Conservation (phyloP, 2,797 vertebrate genomes). For the Artibeus jamaicensis region DNA sequence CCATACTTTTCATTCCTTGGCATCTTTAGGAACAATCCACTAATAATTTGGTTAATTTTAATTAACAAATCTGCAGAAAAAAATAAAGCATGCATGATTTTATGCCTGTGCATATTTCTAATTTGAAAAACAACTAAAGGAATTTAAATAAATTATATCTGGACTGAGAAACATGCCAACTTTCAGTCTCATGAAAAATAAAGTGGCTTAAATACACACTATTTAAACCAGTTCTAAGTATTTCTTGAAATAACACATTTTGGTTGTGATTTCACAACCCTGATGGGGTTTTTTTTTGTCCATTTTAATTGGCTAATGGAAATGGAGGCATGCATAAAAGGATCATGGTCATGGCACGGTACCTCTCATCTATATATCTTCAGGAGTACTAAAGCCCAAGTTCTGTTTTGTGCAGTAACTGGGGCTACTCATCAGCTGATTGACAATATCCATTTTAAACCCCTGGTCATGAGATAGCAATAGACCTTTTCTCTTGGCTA, state of each 20-base stretch:
- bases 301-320: constrained; percentile 3
- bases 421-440: background rate
- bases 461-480: background rate
- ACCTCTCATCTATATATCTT: background rate
- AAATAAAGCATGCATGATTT: constrained; percentile 39
- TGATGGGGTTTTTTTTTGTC: background rate
- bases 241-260: constrained; percentile 36
- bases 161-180: constrained; percentile 38
- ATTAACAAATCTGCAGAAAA: constrained; percentile 32
- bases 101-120: constrained; percentile 46
- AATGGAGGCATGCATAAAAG: background rate
- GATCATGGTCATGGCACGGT: background rate
- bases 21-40: background rate
- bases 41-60: constrained; percentile 56
- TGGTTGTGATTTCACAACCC: background rate
- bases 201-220: background rate
- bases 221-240: constrained; percentile 32
- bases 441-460: background rate
- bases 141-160: constrained; percentile 65
- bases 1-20: background rate
- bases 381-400: background rate
- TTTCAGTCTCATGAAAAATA: constrained; percentile 30
- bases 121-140: constrained; percentile 52
- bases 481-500: background rate
- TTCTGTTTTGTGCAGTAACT: background rate